These are phyloP conservation scores for Copsychus sechellarum DNA, from an alignment of 2,113 vertebrate genomes.

Conservation along the genomic window DNA sequence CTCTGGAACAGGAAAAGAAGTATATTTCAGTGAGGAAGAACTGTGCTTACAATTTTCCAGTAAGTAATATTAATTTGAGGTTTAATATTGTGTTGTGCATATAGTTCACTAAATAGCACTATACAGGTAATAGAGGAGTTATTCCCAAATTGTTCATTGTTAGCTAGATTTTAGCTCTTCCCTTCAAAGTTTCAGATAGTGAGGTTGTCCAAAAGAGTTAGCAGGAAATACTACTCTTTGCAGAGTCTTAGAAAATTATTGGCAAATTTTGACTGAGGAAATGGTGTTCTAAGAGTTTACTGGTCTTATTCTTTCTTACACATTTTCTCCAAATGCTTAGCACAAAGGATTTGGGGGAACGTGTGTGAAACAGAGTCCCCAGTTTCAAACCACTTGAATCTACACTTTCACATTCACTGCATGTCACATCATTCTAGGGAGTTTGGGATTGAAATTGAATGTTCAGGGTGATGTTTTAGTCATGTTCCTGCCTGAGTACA, in stretches of 20 bases:
- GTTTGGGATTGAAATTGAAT: neutral
- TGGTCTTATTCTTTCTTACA: neutral
- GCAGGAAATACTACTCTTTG: neutral
- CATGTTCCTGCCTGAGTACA: neutral
- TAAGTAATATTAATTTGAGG: slow-evolving; percentile 58
- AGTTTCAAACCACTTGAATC: neutral
- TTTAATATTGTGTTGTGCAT: neutral
- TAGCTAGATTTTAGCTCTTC: neutral
- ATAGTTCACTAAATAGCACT: neutral
- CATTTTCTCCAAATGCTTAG: neutral
- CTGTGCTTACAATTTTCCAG: slow-evolving; percentile 95
- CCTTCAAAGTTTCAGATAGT: neutral
- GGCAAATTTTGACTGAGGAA: neutral
- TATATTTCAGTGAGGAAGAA: slow-evolving; percentile 88
- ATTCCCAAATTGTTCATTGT: neutral
- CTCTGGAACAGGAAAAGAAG: slow-evolving; percentile 84
- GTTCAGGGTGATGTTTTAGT: neutral
- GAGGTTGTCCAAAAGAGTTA: neutral
- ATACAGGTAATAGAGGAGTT: neutral
- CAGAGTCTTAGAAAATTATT: neutral
- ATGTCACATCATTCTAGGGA: neutral
- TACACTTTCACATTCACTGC: neutral
- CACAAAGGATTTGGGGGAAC: neutral
- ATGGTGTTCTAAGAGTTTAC: neutral
- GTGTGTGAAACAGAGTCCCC: neutral